These are phyloP conservation scores for Nothura maculosa DNA, from an alignment of 2,797 vertebrate species.

Conservation along the genomic window DNA sequence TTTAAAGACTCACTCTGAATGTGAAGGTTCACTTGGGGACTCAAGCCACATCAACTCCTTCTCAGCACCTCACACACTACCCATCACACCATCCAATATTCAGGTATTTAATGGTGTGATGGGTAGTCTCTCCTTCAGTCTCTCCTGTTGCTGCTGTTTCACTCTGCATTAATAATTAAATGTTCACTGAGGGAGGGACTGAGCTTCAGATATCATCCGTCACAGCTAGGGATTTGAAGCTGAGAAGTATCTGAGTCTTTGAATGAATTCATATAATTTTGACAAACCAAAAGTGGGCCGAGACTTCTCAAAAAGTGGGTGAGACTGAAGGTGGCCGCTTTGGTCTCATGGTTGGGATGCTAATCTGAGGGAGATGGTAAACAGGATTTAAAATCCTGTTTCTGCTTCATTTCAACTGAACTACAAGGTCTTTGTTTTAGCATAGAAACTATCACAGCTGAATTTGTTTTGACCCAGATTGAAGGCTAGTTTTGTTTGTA, in stretches of 20 bases:
- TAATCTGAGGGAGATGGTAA: neutral
- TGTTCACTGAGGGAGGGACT: neutral
- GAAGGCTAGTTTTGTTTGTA: neutral
- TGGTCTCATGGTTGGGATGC: neutral
- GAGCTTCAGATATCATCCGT: slow-evolving; percentile 24
- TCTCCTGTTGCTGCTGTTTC: slow-evolving; percentile 48
- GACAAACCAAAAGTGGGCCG: neutral
- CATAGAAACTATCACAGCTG: neutral
- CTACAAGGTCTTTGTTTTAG: neutral
- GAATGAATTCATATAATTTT: slow-evolving; percentile 12
- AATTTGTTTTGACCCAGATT: slow-evolving; percentile 22
- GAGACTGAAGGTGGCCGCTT: neutral
- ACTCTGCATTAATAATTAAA: slow-evolving; percentile 66
- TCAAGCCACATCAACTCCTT: neutral
- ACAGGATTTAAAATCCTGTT: neutral
- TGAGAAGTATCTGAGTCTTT: neutral
- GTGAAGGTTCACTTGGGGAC: slow-evolving; percentile 24
- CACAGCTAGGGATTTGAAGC: neutral
- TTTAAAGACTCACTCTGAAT: slow-evolving; percentile 18
- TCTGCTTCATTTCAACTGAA: slow-evolving; percentile 36
- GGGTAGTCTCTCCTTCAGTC: no score
- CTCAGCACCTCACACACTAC: neutral
- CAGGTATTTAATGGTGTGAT: no score
- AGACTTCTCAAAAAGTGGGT: no score
- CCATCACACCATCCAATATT: neutral